These are phyloP conservation scores for Xestia sexstrigata DNA, from an alignment of 2,888 invertebrate species.

Conservation along the genomic window DNA sequence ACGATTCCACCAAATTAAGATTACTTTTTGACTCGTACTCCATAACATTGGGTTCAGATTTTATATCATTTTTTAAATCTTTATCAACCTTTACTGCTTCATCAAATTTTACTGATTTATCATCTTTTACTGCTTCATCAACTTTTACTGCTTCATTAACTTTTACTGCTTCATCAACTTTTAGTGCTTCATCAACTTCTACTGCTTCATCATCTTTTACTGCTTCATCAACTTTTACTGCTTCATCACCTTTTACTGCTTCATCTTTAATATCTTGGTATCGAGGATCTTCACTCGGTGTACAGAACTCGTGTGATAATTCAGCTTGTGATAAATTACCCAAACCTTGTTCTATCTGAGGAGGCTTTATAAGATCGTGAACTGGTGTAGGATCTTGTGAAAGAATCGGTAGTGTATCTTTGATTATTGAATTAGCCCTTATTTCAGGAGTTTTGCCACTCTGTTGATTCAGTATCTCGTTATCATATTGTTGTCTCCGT, in stretches of 20 bases:
- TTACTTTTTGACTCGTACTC: background rate
- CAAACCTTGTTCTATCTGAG: conserved; percentile 68
- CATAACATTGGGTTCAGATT: background rate
- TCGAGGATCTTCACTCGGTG: conserved; percentile 19
- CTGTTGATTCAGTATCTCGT: conserved; percentile 41
- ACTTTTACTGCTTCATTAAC: background rate
- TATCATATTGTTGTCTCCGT: conserved; percentile 68
- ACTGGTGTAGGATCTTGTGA: conserved; percentile 11
- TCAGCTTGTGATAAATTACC: conserved; percentile 70
- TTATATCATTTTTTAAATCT: conserved; percentile 11
- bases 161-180: too few relatives aligned
- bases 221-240: background rate
- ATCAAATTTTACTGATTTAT: too few relatives aligned
- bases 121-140: too few relatives aligned
- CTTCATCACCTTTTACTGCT: background rate
- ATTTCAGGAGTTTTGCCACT: conserved; percentile 1
- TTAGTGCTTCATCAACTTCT: too few relatives aligned
- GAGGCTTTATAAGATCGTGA: conserved; percentile 48
- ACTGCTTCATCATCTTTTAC: too few relatives aligned
- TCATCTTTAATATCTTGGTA: conserved; percentile 6
- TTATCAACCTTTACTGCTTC: background rate
- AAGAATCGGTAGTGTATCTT: conserved; percentile 5
- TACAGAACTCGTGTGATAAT: conserved; percentile 66
- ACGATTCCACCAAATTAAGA: background rate
- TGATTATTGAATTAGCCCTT: background rate